phyloP scores from a whole-genome alignment of 2,797 vertebrate species.

The Muscicapa striata region DNA sequence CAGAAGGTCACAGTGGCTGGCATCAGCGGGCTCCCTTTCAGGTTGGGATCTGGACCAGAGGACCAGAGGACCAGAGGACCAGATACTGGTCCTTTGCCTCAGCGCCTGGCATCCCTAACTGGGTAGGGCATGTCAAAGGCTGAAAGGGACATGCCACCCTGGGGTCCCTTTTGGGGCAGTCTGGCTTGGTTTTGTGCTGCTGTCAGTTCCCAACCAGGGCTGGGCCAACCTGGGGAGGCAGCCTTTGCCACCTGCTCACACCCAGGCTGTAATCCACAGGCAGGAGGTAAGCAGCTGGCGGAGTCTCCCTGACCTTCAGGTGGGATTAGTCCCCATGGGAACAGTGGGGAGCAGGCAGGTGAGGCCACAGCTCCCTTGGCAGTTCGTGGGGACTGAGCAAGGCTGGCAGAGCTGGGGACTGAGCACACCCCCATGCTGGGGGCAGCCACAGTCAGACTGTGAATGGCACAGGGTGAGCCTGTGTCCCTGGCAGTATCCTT shows the following conservation, averaged over 20 bases:
- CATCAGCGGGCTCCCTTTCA: background rate
- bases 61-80: background rate
- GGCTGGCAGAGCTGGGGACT: background rate
- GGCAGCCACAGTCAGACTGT: background rate
- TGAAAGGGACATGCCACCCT: background rate
- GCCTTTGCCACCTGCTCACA: constrained; percentile 56
- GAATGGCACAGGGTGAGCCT: background rate
- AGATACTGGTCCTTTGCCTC: background rate
- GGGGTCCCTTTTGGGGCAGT: background rate
- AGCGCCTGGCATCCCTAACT: no score
- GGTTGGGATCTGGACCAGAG: background rate
- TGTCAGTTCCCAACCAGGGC: background rate
- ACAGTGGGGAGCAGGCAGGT: constrained; percentile 64
- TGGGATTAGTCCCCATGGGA: constrained; percentile 82
- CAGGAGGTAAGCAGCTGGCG: constrained; percentile 60
- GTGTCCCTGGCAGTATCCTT: background rate
- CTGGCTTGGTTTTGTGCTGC: background rate
- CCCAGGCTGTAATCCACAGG: constrained; percentile 71
- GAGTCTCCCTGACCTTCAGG: constrained; percentile 77
- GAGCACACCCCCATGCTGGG: background rate
- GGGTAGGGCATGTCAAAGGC: background rate
- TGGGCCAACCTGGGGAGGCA: background rate
- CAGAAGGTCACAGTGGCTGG: background rate
- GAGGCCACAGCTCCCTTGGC: background rate
- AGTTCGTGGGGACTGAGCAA: background rate